These are phyloP conservation scores for Protonemura montana DNA, from an alignment of 2,888 invertebrate species.

Conservation along the genomic window DNA sequence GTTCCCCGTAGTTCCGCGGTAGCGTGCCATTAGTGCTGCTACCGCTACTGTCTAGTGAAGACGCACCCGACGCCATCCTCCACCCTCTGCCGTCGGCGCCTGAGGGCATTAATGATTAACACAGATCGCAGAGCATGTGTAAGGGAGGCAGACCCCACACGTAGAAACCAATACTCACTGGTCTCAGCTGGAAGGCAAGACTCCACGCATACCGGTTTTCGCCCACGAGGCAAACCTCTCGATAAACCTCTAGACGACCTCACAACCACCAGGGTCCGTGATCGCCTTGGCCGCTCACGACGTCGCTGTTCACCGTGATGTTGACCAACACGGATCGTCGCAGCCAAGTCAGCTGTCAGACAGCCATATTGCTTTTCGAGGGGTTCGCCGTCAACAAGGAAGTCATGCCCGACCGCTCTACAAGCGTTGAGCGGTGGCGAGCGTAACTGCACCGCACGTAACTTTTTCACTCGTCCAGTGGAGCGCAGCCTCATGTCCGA, in stretches of 20 bases:
- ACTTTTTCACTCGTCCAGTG: slow-evolving; percentile 12
- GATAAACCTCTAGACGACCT: background rate
- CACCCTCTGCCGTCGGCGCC: background rate
- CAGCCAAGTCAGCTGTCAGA: slow-evolving; percentile 5
- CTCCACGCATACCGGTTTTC: background rate
- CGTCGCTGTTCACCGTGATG: background rate
- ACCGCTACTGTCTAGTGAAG: slow-evolving; percentile 79
- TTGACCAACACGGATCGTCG: background rate
- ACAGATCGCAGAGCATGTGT: background rate
- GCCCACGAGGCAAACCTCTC: background rate
- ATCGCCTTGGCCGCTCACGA: background rate
- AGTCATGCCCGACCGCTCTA: background rate
- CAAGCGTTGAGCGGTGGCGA: background rate
- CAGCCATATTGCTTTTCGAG: background rate
- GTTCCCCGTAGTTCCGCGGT: slow-evolving; percentile 58
- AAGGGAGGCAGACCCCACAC: background rate
- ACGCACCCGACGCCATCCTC: slow-evolving; percentile 78
- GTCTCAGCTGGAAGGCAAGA: background rate
- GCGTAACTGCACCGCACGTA: background rate
- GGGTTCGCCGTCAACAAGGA: background rate
- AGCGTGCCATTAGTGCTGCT: slow-evolving; percentile 72
- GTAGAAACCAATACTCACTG: background rate
- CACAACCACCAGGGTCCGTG: background rate
- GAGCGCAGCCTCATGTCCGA: background rate
- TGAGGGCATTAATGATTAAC: background rate